Conservation (phyloP, 1,140 invertebrate genomes). For the Bombus confusus region DNA sequence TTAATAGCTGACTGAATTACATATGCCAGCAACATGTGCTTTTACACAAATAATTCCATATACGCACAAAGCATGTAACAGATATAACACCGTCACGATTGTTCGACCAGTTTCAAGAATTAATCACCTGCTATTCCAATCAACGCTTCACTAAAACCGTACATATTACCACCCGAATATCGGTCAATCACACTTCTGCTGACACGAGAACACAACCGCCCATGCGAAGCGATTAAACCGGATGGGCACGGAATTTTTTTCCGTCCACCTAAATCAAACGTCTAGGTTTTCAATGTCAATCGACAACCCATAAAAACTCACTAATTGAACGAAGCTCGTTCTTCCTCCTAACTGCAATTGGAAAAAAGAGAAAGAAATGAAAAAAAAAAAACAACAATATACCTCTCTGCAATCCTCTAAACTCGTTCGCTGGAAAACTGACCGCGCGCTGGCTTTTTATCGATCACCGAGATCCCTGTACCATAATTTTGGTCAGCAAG, state of each 20-base stretch:
- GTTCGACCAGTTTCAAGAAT: neutral
- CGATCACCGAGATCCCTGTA: slow-evolving; percentile 13
- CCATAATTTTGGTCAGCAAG: slow-evolving; percentile 27
- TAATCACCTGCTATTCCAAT: neutral
- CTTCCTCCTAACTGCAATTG: too few relatives aligned
- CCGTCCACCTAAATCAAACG: slow-evolving; percentile 1
- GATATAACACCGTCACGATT: neutral
- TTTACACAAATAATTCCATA: neutral
- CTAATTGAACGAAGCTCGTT: slow-evolving; percentile 6
- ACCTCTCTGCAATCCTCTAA: neutral
- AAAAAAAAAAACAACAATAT: neutral
- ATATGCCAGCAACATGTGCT: neutral
- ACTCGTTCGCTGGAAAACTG: neutral
- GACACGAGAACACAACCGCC: neutral
- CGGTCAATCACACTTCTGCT: neutral
- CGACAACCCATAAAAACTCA: neutral
- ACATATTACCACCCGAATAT: neutral
- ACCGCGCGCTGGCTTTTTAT: neutral
- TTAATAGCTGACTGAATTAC: neutral
- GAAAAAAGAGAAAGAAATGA: neutral
- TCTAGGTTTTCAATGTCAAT: slow-evolving; percentile 3
- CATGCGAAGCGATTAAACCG: neutral
- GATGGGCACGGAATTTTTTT: neutral
- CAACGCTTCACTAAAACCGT: neutral
- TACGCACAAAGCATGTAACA: neutral